Base-by-base conservation (phyloP, 2,113 vertebrate species). In the Centropristis striata region DNA sequence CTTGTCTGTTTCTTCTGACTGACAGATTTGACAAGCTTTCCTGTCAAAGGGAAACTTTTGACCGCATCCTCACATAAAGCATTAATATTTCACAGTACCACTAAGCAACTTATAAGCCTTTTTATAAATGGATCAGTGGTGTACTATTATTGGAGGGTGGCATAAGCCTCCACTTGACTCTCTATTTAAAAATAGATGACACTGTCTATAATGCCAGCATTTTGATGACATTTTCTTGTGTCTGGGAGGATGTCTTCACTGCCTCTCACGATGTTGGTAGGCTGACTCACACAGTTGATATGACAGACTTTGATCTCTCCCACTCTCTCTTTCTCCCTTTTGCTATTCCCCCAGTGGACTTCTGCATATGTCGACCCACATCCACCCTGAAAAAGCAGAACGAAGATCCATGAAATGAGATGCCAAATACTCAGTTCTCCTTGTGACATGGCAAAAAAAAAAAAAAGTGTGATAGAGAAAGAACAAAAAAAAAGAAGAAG, bases 291-390 rank as follows among this genome's bases (percentile, higher is more conserved):
- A 87, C 66, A 77, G 75, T 63, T 83, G 72, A 87, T 77, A 75
- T 91, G 86, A 90, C 88, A 90, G 71, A 83, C 88, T 93, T 91
- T 89, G 90, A 91, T 92, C 92, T 87, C 57, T 70, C 76, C 80
- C 75, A 71, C 70, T 84, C 63, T 37, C 25, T 81, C 37, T 78
- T 53, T 88, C 74, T 80, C 64, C 39, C 36, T 84, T 74, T 78
- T 81, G 65, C 71, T 71, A 32, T 85, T 84, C 28, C 72, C 85
- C 80, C 81, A 67, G 72, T 70, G 84, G 88, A 90, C 89, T 64
- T 87, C 82, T 85, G 84, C 81, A 85, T 79, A 88, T 71, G 83
- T 82, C 78, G 77, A 88, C 88, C 87, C 70, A 65, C 83, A 89
- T 90, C 88, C 85, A 80, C 79, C 71, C 78, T 20, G 64, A 81